Base-by-base conservation (phyloP, 2,113 vertebrate species). In the Podiceps cristatus region DNA sequence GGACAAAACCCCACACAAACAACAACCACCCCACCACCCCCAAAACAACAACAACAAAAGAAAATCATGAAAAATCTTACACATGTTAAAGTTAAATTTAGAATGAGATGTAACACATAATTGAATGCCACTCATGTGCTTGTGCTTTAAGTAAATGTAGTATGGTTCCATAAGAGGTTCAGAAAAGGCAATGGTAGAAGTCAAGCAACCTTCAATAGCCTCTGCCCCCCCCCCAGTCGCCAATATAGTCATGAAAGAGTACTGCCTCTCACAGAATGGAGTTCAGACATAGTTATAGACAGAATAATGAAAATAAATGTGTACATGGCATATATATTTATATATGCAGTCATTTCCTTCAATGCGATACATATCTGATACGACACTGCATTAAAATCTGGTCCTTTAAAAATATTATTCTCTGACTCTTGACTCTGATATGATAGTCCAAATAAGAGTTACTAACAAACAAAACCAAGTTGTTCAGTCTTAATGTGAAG, bases 301-400 rank as follows among this genome's bases (percentile, higher is more conserved):
- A 69, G 56, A 50, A 56, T n/a, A 91, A 91, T 35, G 86, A 78
- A 94, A 95, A 83, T 91, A 91, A 94, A 68, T 12, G 35, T 71
- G 40, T 80, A 79, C 0, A 17, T 56, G 91, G 92, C 88, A 69
- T 75, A 58, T 31, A 31, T 88, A 95, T 88, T 94, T 80, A 63
- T 86, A 72, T 77, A 88, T 16, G n/a, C 79, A 88, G 44, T 82
- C 67, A 84, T 71, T 71, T 53, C 50, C 73, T 84, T 92, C 66
- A 91, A n/a, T 84, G 53, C 75, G 64, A 79, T 69, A 88, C 60
- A 19, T 81, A 93, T 80, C 66, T 91, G 64, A 83, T 67, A 94
- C 3, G 9, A 93, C 80, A 86, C 7, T 72, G 25, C 49, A 93
- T 94, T 82, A 72, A 74, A 91, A 68, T 29, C 75, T 62, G 28